Evolutionary conservation across 2,113 vertebrate species (phyloP).

Genomic region (Ciconia stormi): DNA sequence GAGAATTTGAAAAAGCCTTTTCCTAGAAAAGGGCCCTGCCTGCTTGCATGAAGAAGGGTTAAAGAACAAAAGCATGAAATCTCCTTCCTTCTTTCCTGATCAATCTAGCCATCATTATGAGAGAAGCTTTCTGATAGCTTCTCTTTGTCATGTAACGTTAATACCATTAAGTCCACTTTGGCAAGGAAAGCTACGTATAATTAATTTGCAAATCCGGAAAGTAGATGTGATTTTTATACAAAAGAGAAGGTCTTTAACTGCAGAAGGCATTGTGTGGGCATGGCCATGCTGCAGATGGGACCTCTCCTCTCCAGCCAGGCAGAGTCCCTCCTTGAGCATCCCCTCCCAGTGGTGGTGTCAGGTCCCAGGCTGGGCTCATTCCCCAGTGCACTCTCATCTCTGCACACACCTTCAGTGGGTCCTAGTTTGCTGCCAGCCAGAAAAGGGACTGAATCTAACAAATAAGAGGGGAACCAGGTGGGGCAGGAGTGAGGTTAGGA

Average conservation of each 20-base stretch:
- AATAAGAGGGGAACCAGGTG: neutral
- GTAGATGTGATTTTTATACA: conserved; percentile 47
- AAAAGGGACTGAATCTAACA: neutral
- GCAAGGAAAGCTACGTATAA: conserved; percentile 7
- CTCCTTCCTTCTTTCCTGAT: neutral
- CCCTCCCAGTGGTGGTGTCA: neutral
- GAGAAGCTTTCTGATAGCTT: neutral
- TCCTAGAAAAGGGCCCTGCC: neutral
- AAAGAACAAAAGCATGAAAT: conserved; percentile 11
- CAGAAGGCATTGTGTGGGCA: neutral
- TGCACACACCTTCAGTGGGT: neutral
- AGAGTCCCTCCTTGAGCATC: neutral
- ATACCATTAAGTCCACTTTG: conserved; percentile 55
- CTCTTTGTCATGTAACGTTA: conserved; percentile 33
- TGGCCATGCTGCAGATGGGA: neutral
- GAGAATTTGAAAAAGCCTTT: neutral
- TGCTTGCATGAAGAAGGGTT: neutral
- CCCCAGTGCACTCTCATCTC: fast-evolving
- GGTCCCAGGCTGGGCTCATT: neutral
- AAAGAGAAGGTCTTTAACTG: neutral
- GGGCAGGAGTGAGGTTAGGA: neutral
- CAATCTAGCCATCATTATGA: neutral
- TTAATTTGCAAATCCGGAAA: conserved; percentile 59
- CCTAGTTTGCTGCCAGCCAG: neutral
- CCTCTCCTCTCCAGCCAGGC: neutral